Conservation (phyloP, 2,797 vertebrate species). For the Morelia viridis region DNA sequence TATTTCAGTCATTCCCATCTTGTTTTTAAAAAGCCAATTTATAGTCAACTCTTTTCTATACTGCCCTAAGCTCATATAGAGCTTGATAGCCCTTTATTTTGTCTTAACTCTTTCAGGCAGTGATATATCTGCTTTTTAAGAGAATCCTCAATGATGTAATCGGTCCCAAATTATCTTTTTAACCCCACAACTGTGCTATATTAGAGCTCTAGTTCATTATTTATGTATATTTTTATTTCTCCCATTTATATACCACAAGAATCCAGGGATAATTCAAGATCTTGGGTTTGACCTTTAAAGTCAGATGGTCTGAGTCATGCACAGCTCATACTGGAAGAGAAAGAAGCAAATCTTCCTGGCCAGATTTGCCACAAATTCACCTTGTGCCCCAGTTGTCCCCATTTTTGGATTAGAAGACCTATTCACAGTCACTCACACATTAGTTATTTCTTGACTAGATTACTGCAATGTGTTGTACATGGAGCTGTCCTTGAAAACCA, state of each 20-base stretch:
- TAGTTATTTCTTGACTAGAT: background rate
- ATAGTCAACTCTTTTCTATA: background rate
- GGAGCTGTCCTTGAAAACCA: background rate
- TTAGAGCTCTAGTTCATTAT: background rate
- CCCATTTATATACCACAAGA: background rate
- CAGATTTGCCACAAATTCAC: background rate
- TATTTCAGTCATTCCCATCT: constrained; percentile 1
- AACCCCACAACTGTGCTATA: background rate
- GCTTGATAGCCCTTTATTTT: background rate
- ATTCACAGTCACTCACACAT: background rate
- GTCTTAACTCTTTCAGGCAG: background rate
- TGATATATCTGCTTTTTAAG: background rate
- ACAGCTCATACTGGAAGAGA: too few species aligned
- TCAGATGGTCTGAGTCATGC: too few species aligned
- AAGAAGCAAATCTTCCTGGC: background rate
- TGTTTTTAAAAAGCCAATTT: constrained; percentile 10
- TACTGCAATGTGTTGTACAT: background rate
- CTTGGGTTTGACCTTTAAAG: background rate
- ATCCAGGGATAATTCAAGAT: background rate
- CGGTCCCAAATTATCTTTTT: background rate
- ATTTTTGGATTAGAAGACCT: background rate
- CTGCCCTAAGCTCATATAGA: background rate
- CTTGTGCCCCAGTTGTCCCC: background rate
- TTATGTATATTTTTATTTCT: background rate
- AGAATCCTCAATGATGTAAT: background rate